A percentile compares a stretch with the other conserved stretches of the same genome.
phyloP scores from a whole-genome alignment of 2,888 invertebrate species.

The Temnothorax rugatulus region DNA sequence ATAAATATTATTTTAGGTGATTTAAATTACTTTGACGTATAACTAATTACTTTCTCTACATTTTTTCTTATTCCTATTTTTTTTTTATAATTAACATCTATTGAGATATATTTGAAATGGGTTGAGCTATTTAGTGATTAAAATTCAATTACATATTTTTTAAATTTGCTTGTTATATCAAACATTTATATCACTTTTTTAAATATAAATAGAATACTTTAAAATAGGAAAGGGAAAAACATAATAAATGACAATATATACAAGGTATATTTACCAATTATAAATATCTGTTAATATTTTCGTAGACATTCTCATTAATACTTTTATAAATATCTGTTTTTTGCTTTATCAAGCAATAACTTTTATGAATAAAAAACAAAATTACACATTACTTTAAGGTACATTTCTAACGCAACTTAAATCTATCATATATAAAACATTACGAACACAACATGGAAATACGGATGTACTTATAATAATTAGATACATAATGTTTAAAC shows the following conservation, averaged over 20 bases:
- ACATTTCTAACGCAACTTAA: neutral
- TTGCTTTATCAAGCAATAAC: neutral
- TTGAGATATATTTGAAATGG: conserved; percentile 3
- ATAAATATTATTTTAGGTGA: too few species aligned
- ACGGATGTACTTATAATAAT: too few species aligned
- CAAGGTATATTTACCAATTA: too few species aligned
- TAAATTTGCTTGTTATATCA: neutral
- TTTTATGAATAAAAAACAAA: neutral
- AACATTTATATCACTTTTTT: neutral
- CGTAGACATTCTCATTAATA: too few species aligned
- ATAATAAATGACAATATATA: neutral
- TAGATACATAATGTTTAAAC: too few species aligned
- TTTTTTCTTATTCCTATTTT: neutral
- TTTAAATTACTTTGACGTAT: too few species aligned
- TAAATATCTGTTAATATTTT: too few species aligned
- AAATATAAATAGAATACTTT: neutral
- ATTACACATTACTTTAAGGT: neutral
- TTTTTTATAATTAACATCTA: neutral
- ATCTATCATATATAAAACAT: neutral
- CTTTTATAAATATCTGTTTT: neutral
- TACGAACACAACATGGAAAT: neutral
- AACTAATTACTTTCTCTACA: too few species aligned
- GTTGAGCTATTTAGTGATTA: neutral
- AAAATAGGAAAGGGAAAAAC: neutral
- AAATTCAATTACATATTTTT: neutral